A percentile compares a stretch with the other conserved stretches of the same genome.
These are phyloP conservation scores for Nannospalax galili DNA, from an alignment of 2,113 vertebrate species.

Conservation along the genomic window DNA sequence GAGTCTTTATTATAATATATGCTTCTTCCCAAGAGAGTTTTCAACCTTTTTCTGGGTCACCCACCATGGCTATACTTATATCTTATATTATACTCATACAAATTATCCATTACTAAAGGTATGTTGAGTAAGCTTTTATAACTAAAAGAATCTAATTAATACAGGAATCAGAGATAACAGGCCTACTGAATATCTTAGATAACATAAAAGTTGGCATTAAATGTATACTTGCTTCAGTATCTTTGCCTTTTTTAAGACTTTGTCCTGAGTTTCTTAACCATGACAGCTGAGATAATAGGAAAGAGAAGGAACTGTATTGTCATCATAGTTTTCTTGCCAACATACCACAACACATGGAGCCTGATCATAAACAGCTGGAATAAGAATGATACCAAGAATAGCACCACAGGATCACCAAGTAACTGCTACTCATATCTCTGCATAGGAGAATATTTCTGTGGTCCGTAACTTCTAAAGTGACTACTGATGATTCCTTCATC, in stretches of 20 bases:
- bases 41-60: slow-evolving; percentile 12
- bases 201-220: background rate
- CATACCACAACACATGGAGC: background rate
- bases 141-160: slow-evolving; percentile 39
- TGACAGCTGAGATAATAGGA: background rate
- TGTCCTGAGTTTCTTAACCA: background rate
- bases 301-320: background rate
- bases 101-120: slow-evolving; percentile 1
- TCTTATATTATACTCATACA: too few relatives aligned
- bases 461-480: slow-evolving; percentile 3
- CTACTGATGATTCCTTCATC: background rate
- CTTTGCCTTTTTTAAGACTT: background rate
- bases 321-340: background rate
- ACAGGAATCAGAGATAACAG: background rate
- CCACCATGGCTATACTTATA: background rate
- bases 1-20: background rate
- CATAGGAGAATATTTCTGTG: background rate
- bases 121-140: background rate
- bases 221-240: slow-evolving; percentile 29
- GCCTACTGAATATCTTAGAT: slow-evolving; percentile 23
- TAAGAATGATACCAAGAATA: slow-evolving; percentile 24
- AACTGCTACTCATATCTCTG: background rate
- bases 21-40: background rate
- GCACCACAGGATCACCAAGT: background rate
- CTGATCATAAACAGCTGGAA: background rate